Base-by-base conservation (phyloP, 2,797 vertebrate genomes). In the Perodicticus potto region DNA sequence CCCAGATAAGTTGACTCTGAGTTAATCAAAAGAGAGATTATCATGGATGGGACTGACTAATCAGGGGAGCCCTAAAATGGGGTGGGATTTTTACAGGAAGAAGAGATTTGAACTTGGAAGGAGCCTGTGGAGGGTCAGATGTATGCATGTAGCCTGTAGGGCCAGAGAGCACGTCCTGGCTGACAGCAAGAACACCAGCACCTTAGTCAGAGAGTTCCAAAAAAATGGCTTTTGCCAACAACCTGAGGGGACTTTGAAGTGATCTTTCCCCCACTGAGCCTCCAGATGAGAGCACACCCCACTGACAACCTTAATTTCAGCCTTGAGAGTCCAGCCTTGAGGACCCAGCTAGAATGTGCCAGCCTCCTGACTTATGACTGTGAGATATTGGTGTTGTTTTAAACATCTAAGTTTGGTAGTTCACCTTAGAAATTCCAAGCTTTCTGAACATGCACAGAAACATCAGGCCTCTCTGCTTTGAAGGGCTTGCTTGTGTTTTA, bases 191-290 rank as follows among this genome's bases (percentile, higher is more conserved):
- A 70, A 61, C 49, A 10, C 14, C 32, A 13, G 5, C 3, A 43
- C 37, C 43, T 77, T 11, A 3, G 0, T 84, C n/a, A 78, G 12
- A 73, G 8, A 88, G 67, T 6, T 22, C 16, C 23, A 12, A 34
- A 72, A 32, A 87, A 55, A 65, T 40, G 63, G 32, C 53, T 65
- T 65, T 55, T 29, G 40, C 19, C 0, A 14, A 7, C 7, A 72
- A 25, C 6, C 23, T 10, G 1, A 13, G 22, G 25, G n/a, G 7
- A 0, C 3, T 73, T 11, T 23, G 81, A 34, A 17, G 43, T 3
- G 11, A 20, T 37, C 57, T 25, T 63, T 85, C 53, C 25, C 67
- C 5, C 19, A 13, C 25, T 57, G 81, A 85, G 32, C 8, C 40
- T 86, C 59, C 13, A 55, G 67, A 40, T 85, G 74, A 86, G 67